Conservation (phyloP, 2,888 invertebrate species). For the Stenodera caucasica region DNA sequence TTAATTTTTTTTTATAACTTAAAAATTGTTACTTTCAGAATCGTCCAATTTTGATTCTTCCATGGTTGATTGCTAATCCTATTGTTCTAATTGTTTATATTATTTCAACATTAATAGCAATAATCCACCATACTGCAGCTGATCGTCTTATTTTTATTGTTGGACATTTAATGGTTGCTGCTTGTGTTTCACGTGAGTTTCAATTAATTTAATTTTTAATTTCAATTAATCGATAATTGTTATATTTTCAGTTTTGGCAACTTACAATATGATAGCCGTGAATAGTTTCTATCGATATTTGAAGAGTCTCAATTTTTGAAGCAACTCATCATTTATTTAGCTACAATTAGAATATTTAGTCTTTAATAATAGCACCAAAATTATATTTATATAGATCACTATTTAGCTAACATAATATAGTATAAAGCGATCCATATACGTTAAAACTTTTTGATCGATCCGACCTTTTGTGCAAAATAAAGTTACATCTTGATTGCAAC, state of each 20-base stretch:
- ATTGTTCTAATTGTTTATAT: conserved; percentile 45
- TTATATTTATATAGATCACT: no score
- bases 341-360: no score
- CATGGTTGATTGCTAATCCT: conserved; percentile 50
- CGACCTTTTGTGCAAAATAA: no score
- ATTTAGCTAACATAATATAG: no score
- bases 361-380: no score
- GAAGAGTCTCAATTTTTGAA: conserved; percentile 50
- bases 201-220: conserved; percentile 3
- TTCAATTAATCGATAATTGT: conserved; percentile 24
- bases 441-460: no score
- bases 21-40: conserved; percentile 52
- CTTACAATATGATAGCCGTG: conserved; percentile 47
- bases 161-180: conserved; percentile 45
- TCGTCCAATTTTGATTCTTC: conserved; percentile 47
- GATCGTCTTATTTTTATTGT: conserved; percentile 45
- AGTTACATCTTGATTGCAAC: no score
- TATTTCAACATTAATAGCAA: conserved; percentile 44
- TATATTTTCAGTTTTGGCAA: conserved; percentile 48
- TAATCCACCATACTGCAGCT: conserved; percentile 44
- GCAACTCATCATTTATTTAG: conserved; percentile 13
- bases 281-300: conserved; percentile 48
- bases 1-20: conserved; percentile 5
- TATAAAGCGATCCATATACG: no score
- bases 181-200: conserved; percentile 46